Percentiles rank a stretch among this genome's conserved stretches.
Evolutionary conservation across 2,888 invertebrate species (phyloP).

Genomic region (Lordiphosa andalusiaca): DNA sequence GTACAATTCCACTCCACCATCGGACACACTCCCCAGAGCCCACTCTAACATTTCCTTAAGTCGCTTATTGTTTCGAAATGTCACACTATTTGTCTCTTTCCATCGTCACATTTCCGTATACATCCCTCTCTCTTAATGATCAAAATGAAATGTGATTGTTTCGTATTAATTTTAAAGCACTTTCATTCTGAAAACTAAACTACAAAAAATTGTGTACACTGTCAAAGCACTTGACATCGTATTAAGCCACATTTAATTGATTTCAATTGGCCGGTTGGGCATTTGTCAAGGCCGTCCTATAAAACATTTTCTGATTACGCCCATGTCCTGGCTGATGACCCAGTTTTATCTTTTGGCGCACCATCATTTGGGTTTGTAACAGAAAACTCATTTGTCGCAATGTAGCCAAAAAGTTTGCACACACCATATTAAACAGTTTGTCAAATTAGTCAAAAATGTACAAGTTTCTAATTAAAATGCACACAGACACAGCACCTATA

Average conservation of each 20-base stretch:
- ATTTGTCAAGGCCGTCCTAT: not conserved
- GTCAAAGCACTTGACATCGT: slow-evolving; percentile 7
- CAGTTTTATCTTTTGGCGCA: slow-evolving; percentile 23
- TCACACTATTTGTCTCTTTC: too few species aligned
- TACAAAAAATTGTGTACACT: too few species aligned
- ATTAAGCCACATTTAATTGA: slow-evolving; percentile 48
- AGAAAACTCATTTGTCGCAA: slow-evolving; percentile 61
- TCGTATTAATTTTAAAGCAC: too few species aligned
- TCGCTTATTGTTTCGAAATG: too few species aligned
- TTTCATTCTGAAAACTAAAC: too few species aligned
- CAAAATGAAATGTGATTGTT: too few species aligned
- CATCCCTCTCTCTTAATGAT: too few species aligned
- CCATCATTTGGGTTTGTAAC: slow-evolving; percentile 24
- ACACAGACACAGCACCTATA: slow-evolving; percentile 22
- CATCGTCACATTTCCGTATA: too few species aligned
- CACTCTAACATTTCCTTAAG: too few species aligned
- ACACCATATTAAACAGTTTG: slow-evolving; percentile 68
- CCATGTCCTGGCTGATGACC: slow-evolving; percentile 29
- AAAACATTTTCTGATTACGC: too few species aligned
- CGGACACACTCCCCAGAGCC: too few species aligned
- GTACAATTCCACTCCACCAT: too few species aligned
- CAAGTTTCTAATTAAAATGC: slow-evolving; percentile 73
- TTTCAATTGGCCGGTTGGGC: slow-evolving; percentile 17
- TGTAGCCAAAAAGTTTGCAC: slow-evolving; percentile 59
- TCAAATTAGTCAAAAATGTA: slow-evolving; percentile 71